Evolutionary conservation across 2,113 vertebrate genomes (phyloP).

Genomic region (Dryoscopus gambensis): DNA sequence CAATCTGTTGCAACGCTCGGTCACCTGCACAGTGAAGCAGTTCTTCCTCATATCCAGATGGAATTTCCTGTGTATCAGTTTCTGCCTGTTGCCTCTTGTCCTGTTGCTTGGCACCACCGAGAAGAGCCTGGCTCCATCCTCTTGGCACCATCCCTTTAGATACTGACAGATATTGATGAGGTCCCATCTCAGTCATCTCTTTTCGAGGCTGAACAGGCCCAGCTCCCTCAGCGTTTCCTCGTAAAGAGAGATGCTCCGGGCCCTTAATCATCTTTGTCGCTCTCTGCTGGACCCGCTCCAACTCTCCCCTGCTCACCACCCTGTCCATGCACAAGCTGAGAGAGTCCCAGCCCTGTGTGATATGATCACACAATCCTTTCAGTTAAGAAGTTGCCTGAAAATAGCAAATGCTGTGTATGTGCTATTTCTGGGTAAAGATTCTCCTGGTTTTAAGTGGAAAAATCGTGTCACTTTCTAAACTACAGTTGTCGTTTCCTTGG

Average conservation of each 20-base stretch:
- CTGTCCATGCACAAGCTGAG: fast-evolving
- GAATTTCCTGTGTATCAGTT: not conserved
- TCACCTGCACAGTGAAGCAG: not conserved
- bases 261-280: not conserved
- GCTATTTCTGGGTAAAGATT: not conserved
- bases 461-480: not conserved
- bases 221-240: not conserved
- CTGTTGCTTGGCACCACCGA: not conserved
- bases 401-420: not conserved
- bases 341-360: not conserved
- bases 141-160: not conserved
- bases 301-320: not conserved
- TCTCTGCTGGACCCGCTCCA: not conserved
- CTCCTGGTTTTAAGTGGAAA: not conserved
- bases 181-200: not conserved
- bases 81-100: not conserved
- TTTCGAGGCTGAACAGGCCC: not conserved
- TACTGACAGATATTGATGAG: not conserved
- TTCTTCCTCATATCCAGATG: not conserved
- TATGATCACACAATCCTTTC: fast-evolving
- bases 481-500: not conserved
- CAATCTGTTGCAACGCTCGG: not conserved
- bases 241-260: not conserved
- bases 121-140: not conserved
- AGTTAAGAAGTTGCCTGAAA: not conserved